Conservation (phyloP, 2,888 invertebrate species). For the Drosophila robusta region DNA sequence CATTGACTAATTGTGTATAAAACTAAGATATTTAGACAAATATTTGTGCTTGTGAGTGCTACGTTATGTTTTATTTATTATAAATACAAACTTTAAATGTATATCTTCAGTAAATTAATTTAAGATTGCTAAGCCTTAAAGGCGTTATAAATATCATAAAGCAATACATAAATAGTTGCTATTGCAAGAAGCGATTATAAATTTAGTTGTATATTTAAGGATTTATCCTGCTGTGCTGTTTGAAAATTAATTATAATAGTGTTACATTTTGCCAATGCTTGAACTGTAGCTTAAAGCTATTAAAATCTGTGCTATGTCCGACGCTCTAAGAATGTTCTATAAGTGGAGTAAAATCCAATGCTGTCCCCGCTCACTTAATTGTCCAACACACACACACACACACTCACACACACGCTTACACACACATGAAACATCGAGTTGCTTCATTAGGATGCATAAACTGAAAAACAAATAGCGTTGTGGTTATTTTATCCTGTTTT, state of each 20-base stretch:
- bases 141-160: too few relatives aligned
- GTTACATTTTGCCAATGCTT: neutral
- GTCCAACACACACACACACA: constrained; percentile 9
- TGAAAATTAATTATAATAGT: neutral
- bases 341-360: constrained; percentile 15
- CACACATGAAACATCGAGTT: constrained; percentile 41
- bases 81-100: too few relatives aligned
- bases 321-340: constrained; percentile 1
- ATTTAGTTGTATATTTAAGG: neutral
- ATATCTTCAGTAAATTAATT: too few relatives aligned
- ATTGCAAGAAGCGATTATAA: neutral
- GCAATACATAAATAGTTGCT: too few relatives aligned
- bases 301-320: constrained; percentile 10
- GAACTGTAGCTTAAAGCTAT: constrained; percentile 1
- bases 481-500: constrained; percentile 31
- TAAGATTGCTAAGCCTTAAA: too few relatives aligned
- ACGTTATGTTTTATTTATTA: too few relatives aligned
- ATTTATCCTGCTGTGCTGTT: too few relatives aligned
- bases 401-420: constrained; percentile 4
- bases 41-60: too few relatives aligned
- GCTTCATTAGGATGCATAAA: constrained; percentile 67
- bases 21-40: too few relatives aligned
- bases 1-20: too few relatives aligned
- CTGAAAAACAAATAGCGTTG: constrained; percentile 66
- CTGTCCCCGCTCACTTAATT: constrained; percentile 13